phyloP scores from a whole-genome alignment of 2,113 vertebrate species.

The Bettongia penicillata region DNA sequence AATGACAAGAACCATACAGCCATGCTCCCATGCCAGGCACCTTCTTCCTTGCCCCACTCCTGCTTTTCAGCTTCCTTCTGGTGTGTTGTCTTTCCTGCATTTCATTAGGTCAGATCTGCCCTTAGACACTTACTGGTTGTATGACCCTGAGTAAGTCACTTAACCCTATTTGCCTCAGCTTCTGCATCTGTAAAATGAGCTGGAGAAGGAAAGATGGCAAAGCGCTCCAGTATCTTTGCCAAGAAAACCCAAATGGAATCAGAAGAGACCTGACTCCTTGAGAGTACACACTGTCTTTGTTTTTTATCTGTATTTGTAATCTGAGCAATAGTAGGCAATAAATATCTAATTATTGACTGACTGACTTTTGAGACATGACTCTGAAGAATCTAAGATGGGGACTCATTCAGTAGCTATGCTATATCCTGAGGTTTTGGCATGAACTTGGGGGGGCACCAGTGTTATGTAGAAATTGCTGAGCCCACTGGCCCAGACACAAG shows the following conservation, averaged over 20 bases:
- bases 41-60: neutral
- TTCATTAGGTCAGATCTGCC: neutral
- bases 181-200: neutral
- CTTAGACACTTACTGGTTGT: neutral
- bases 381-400: neutral
- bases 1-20: neutral
- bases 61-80: neutral
- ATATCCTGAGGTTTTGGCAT: neutral
- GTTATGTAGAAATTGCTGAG: neutral
- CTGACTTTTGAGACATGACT: neutral
- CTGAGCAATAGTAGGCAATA: neutral
- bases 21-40: neutral
- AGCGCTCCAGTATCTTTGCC: neutral
- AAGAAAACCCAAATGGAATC: neutral
- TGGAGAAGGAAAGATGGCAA: neutral
- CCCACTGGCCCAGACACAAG: neutral
- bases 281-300: neutral
- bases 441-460: neutral
- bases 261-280: neutral
- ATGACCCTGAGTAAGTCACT: neutral
- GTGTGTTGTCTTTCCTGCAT: neutral
- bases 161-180: neutral
- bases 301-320: neutral
- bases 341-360: neutral
- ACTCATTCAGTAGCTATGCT: neutral